Evolutionary conservation across 2,888 invertebrate genomes (phyloP).

Genomic region (Thymelicus lineola): DNA sequence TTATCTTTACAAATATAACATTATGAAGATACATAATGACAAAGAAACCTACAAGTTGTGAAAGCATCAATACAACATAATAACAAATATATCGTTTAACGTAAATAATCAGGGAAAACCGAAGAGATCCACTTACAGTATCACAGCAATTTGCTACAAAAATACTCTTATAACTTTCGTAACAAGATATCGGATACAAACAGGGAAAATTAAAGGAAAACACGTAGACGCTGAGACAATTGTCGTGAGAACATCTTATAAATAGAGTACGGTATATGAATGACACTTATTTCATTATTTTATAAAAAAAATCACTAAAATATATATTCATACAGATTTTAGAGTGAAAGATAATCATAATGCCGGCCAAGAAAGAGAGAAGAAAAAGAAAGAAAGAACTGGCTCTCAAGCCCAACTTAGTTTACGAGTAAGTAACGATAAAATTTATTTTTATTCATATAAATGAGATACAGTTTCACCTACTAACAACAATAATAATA

Average conservation of each 20-base stretch:
- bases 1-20: too few species aligned
- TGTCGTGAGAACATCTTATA: constrained; percentile 13
- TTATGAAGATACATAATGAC: too few species aligned
- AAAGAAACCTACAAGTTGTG: background rate
- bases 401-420: too few species aligned
- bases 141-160: constrained; percentile 63
- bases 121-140: constrained; percentile 31
- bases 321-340: too few species aligned
- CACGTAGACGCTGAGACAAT: constrained; percentile 46
- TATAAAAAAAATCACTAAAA: too few species aligned
- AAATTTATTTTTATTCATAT: too few species aligned
- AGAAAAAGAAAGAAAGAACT: too few species aligned
- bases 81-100: constrained; percentile 27
- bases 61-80: constrained; percentile 2
- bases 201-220: constrained; percentile 74
- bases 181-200: constrained; percentile 60
- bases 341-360: too few species aligned
- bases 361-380: too few species aligned
- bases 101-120: constrained; percentile 32
- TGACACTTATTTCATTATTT: background rate
- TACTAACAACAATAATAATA: too few species aligned
- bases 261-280: constrained; percentile 9
- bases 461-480: too few species aligned
- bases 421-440: too few species aligned
- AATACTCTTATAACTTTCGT: constrained; percentile 60